phyloP scores from a whole-genome alignment of 2,888 invertebrate genomes.

The Gnatocerus cornutus region DNA sequence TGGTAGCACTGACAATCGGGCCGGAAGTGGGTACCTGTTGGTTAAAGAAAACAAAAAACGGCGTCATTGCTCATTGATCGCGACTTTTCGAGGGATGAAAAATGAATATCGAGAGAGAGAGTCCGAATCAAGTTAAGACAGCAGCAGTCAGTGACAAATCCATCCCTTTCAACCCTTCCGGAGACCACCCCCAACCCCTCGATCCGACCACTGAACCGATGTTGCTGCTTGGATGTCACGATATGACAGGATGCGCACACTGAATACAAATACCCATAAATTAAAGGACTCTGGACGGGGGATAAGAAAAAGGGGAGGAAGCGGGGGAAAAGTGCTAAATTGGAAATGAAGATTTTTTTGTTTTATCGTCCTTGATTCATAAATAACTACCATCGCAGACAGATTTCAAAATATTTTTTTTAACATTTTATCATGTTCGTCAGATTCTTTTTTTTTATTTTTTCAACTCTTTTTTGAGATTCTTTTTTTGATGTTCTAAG shows the following conservation, averaged over 20 bases:
- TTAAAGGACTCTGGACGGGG: conserved; percentile 40
- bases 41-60: conserved; percentile 21
- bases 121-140: conserved; percentile 62
- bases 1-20: conserved; percentile 52
- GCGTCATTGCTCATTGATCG: too few relatives aligned
- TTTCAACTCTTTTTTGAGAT: too few relatives aligned
- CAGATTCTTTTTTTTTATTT: too few relatives aligned
- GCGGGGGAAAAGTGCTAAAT: too few relatives aligned
- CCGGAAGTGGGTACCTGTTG: conserved; percentile 50
- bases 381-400: too few relatives aligned
- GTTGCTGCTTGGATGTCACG: conserved; percentile 58
- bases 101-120: conserved; percentile 21
- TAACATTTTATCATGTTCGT: too few relatives aligned
- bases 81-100: too few relatives aligned
- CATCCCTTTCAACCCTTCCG: conserved; percentile 66
- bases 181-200: conserved; percentile 44
- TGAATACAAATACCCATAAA: conserved; percentile 62
- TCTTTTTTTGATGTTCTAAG: too few relatives aligned
- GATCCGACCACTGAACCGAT: conserved; percentile 56
- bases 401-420: too few relatives aligned
- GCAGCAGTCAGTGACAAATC: conserved; percentile 67
- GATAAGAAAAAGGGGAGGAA: too few relatives aligned
- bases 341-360: too few relatives aligned
- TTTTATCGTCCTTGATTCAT: too few relatives aligned
- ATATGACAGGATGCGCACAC: conserved; percentile 60